These are phyloP conservation scores for Pteropus alecto DNA, from an alignment of 2,113 vertebrate species.

Conservation along the genomic window DNA sequence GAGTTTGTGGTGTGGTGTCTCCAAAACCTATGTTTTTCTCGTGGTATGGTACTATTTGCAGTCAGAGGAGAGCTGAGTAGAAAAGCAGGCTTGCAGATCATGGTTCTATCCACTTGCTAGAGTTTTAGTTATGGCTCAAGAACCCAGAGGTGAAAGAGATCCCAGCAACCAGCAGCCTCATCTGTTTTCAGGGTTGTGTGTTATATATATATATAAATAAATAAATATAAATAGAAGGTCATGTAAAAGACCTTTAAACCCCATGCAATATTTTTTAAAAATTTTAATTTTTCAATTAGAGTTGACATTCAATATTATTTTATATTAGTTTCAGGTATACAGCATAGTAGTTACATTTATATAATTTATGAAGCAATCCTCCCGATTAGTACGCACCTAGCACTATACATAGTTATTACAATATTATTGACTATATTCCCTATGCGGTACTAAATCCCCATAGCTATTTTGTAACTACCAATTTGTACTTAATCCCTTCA, in stretches of 20 bases:
- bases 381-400: too few relatives aligned
- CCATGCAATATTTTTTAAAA: background rate
- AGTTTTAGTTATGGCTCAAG: background rate
- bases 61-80: background rate
- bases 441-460: too few relatives aligned
- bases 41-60: background rate
- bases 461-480: too few relatives aligned
- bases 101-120: background rate
- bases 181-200: background rate
- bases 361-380: too few relatives aligned
- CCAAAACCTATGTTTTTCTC: background rate
- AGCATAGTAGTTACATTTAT: too few relatives aligned
- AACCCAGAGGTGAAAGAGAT: background rate
- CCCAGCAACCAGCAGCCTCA: background rate
- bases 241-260: background rate
- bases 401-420: too few relatives aligned
- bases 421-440: too few relatives aligned
- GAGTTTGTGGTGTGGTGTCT: background rate
- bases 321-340: too few relatives aligned
- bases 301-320: too few relatives aligned
- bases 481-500: too few relatives aligned
- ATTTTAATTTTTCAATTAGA: too few relatives aligned
- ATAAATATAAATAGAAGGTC: background rate
- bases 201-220: background rate
- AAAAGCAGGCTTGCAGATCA: background rate